These are phyloP conservation scores for Cyphomyrus discorhynchus DNA, from an alignment of 2,113 vertebrate species.

Conservation along the genomic window DNA sequence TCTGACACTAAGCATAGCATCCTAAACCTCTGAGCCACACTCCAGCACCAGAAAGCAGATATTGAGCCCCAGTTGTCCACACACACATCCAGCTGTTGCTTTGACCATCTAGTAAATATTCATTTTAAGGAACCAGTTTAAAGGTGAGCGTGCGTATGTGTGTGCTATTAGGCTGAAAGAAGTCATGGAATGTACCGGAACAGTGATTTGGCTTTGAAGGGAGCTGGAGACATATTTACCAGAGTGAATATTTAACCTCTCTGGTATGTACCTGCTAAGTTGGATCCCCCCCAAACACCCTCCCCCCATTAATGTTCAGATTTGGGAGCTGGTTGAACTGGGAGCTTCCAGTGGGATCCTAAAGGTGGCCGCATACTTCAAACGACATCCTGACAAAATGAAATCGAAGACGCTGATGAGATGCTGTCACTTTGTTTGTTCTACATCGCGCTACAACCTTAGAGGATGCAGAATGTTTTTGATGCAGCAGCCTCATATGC, in stretches of 20 bases:
- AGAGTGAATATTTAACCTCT: constrained; percentile 1
- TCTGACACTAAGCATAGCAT: not conserved
- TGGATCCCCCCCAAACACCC: not conserved
- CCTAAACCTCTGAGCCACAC: not conserved
- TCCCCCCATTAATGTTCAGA: not conserved
- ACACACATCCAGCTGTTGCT: not conserved
- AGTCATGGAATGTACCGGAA: not conserved
- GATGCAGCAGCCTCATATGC: not conserved
- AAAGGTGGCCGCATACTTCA: not conserved
- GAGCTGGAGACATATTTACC: not conserved
- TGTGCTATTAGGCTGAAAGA: not conserved
- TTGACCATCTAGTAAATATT: not conserved
- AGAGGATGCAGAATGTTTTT: not conserved
- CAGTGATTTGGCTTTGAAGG: not conserved
- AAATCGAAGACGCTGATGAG: not conserved
- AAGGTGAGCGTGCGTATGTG: not conserved
- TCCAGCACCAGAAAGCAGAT: not conserved
- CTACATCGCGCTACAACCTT: not conserved
- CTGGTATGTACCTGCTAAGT: not conserved
- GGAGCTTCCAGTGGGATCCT: not conserved
- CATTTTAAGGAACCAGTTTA: not conserved
- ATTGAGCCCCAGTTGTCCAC: not conserved
- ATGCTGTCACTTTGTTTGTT: not conserved
- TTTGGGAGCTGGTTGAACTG: not conserved
- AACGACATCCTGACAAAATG: not conserved